phyloP scores from a whole-genome alignment of 1,140 invertebrate species.

The Drosophila tsacasi region DNA sequence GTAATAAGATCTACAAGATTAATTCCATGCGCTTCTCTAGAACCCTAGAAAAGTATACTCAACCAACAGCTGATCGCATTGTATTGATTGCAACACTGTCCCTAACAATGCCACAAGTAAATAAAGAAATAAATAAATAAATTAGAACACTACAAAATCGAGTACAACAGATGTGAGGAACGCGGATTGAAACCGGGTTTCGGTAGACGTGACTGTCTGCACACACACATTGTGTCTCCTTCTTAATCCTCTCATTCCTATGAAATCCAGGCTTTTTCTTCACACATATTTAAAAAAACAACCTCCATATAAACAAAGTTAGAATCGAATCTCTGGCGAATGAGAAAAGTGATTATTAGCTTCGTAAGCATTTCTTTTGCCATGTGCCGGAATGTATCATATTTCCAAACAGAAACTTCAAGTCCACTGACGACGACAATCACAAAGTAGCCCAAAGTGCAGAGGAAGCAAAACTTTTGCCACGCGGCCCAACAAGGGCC shows the following conservation, averaged over 20 bases:
- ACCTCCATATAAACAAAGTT: not conserved
- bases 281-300: not conserved
- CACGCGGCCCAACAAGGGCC: not conserved
- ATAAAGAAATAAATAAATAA: constrained; percentile 10
- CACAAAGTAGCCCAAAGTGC: constrained; percentile 8
- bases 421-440: not conserved
- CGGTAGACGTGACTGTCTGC: constrained; percentile 35
- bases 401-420: constrained; percentile 22
- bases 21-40: not conserved
- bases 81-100: constrained; percentile 10
- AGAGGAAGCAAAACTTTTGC: constrained; percentile 4
- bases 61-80: constrained; percentile 1
- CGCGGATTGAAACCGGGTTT: constrained; percentile 4
- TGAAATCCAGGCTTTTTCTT: not conserved
- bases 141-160: not conserved
- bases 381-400: constrained; percentile 6
- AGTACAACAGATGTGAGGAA: too few species aligned
- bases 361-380: not conserved
- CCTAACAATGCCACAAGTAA: not conserved
- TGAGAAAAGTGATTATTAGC: not conserved
- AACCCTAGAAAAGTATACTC: not conserved
- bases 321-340: not conserved
- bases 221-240: constrained; percentile 1
- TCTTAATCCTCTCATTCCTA: not conserved
- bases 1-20: not conserved